Evolutionary conservation across 2,113 vertebrate species (phyloP).

Genomic region (Epinephelus moara): DNA sequence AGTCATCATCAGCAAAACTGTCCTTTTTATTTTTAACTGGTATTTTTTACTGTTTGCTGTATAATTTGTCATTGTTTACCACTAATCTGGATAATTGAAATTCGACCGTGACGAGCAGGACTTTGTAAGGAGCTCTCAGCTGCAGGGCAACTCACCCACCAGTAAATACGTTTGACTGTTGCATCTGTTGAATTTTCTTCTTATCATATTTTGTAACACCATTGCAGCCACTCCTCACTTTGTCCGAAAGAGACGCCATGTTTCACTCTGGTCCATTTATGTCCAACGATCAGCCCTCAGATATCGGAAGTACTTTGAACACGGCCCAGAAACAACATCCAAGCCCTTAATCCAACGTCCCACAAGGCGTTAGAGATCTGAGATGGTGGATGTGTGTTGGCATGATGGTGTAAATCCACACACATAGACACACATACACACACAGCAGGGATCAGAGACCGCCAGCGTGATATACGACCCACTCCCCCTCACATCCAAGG

Average conservation of each 20-base stretch:
- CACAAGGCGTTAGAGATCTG: background rate
- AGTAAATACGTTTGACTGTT: slow-evolving; percentile 43
- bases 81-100: slow-evolving; percentile 34
- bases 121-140: slow-evolving; percentile 35
- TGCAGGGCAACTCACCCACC: slow-evolving; percentile 17
- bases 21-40: slow-evolving; percentile 37
- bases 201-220: slow-evolving; percentile 11
- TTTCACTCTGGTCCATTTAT: slow-evolving; percentile 38
- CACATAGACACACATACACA: background rate
- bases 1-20: slow-evolving; percentile 20
- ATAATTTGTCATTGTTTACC: slow-evolving; percentile 50
- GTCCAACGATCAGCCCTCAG: background rate
- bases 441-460: slow-evolving; percentile 13
- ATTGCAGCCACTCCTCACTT: slow-evolving; percentile 51
- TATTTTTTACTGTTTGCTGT: slow-evolving; percentile 54
- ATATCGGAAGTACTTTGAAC: slow-evolving; percentile 34
- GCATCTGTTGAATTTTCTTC: slow-evolving; percentile 26
- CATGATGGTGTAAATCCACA: background rate
- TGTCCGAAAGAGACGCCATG: slow-evolving; percentile 3
- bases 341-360: slow-evolving; percentile 34
- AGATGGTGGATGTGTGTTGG: slow-evolving; percentile 20
- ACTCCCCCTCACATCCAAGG: background rate
- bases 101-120: slow-evolving; percentile 38
- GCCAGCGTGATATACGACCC: background rate
- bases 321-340: slow-evolving; percentile 38